Evolutionary conservation across 2,888 invertebrate genomes (phyloP).

Genomic region (Lampropteryx suffumata): DNA sequence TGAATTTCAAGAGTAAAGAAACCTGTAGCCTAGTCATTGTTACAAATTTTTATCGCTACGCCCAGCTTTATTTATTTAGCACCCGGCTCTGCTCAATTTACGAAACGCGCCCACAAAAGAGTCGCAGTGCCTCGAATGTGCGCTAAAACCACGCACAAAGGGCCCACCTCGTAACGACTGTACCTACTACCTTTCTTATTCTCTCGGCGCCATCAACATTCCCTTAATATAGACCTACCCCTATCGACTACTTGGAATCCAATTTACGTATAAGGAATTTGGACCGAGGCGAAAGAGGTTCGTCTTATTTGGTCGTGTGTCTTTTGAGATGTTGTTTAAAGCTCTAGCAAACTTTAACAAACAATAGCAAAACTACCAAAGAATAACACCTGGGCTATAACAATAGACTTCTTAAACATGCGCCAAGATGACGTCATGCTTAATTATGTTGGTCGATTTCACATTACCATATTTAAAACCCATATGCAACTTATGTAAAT

Average conservation of each 20-base stretch:
- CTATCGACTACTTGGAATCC: slow-evolving; percentile 74
- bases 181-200: slow-evolving; percentile 48
- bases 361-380: too few species aligned
- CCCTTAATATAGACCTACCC: slow-evolving; percentile 70
- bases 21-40: slow-evolving; percentile 11
- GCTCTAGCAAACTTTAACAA: too few species aligned
- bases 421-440: too few species aligned
- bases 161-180: slow-evolving; percentile 37
- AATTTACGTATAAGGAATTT: slow-evolving; percentile 67
- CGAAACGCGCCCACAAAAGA: slow-evolving; percentile 34
- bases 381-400: too few species aligned
- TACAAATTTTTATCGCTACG: slow-evolving; percentile 20
- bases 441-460: too few species aligned
- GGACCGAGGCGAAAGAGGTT: slow-evolving; percentile 35
- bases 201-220: slow-evolving; percentile 52
- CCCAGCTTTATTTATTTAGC: slow-evolving; percentile 32
- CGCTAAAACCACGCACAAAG: slow-evolving; percentile 27
- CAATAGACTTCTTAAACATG: too few species aligned
- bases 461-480: too few species aligned
- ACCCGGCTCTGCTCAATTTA: slow-evolving; percentile 32
- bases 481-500: too few species aligned
- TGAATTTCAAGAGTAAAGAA: background rate
- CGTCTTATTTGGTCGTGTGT: background rate
- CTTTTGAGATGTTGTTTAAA: too few species aligned
- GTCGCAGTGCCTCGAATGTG: slow-evolving; percentile 20